phyloP scores from a whole-genome alignment of 2,113 vertebrate species.

The Hemiscyllium ocellatum region DNA sequence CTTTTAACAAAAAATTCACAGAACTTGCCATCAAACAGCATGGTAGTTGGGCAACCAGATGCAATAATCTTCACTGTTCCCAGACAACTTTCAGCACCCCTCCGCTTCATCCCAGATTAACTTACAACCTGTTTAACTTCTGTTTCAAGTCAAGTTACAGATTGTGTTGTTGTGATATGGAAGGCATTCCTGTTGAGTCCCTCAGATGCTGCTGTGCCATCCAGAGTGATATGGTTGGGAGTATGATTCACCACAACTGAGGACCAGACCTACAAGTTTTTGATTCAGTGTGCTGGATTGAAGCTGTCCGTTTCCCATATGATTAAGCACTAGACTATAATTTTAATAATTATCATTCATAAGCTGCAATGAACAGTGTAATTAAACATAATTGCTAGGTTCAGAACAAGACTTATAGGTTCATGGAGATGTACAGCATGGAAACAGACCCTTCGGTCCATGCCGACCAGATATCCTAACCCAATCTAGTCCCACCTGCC shows the following conservation, averaged over 20 bases:
- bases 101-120: not conserved
- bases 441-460: too few relatives aligned
- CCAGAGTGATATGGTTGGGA: not conserved
- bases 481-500: too few relatives aligned
- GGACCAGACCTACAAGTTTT: not conserved
- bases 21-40: not conserved
- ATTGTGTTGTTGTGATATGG: not conserved
- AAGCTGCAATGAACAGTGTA: not conserved
- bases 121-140: not conserved
- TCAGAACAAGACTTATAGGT: not conserved
- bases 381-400: not conserved
- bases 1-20: not conserved
- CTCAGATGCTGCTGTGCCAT: not conserved
- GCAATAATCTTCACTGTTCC: not conserved
- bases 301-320: not conserved
- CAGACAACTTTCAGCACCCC: not conserved
- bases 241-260: not conserved
- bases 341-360: not conserved
- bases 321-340: not conserved
- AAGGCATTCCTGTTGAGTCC: not conserved
- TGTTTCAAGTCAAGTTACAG: not conserved
- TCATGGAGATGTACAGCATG: too few relatives aligned
- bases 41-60: not conserved
- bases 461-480: too few relatives aligned
- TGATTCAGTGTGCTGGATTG: not conserved